phyloP scores from a whole-genome alignment of 2,888 invertebrate species.

The Nomada goodeniana region DNA sequence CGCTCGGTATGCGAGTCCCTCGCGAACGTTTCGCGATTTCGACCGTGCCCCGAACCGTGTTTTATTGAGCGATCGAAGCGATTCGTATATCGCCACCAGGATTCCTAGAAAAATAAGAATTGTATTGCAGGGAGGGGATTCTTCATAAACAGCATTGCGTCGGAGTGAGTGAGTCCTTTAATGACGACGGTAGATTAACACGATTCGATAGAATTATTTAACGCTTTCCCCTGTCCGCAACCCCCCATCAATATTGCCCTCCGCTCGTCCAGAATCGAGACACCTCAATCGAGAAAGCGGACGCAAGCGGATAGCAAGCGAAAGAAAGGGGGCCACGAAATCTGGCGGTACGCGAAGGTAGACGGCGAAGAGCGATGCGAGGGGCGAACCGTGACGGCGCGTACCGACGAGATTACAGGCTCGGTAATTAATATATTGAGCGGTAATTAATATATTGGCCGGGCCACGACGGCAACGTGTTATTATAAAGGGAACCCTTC shows the following conservation, averaged over 20 bases:
- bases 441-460: constrained; percentile 82
- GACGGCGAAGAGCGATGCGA: constrained; percentile 18
- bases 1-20: constrained; percentile 59
- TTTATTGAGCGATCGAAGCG: constrained; percentile 20
- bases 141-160: too few relatives aligned
- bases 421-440: constrained; percentile 82
- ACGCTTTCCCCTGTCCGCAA: not conserved
- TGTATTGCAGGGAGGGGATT: too few relatives aligned
- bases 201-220: not conserved
- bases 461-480: constrained; percentile 75
- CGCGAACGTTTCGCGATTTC: constrained; percentile 53
- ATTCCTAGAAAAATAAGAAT: too few relatives aligned
- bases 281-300: not conserved
- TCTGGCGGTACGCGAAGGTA: not conserved
- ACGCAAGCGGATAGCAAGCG: not conserved
- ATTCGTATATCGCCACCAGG: constrained; percentile 7
- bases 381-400: constrained; percentile 70
- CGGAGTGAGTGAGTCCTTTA: too few relatives aligned
- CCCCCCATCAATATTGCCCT: constrained; percentile 28
- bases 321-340: constrained; percentile 3
- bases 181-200: too few relatives aligned
- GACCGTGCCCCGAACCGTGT: constrained; percentile 20
- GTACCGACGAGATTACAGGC: constrained; percentile 78
- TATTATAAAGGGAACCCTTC: constrained; percentile 72
- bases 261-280: constrained; percentile 19